These are phyloP conservation scores for Thamnophis elegans DNA, from an alignment of 2,797 vertebrate species.

Conservation along the genomic window DNA sequence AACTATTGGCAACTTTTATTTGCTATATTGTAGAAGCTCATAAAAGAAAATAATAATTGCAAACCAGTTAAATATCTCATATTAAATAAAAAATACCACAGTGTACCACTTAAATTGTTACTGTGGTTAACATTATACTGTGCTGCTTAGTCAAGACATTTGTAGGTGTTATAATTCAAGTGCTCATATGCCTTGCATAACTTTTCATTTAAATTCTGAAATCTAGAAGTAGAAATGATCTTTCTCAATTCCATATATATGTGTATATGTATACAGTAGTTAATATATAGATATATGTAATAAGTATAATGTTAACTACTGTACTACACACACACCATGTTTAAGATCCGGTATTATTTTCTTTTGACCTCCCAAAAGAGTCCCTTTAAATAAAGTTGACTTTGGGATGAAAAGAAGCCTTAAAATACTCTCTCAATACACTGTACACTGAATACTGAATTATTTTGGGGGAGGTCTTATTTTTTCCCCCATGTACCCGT, in stretches of 20 bases:
- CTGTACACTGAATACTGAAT: background rate
- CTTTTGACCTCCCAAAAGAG: too few species aligned
- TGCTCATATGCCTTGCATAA: background rate
- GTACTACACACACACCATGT: too few species aligned
- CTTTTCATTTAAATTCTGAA: background rate
- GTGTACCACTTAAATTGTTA: background rate
- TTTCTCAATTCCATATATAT: background rate
- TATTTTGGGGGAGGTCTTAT: too few species aligned
- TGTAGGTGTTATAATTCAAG: background rate
- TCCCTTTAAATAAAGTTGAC: background rate
- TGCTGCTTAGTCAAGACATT: background rate
- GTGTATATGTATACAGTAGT: too few species aligned
- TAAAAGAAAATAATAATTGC: background rate
- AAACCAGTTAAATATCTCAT: background rate
- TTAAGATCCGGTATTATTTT: too few species aligned
- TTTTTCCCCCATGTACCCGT: too few species aligned
- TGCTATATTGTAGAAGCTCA: background rate
- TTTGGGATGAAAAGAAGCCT: background rate
- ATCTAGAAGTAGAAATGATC: background rate
- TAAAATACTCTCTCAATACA: background rate
- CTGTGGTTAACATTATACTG: background rate
- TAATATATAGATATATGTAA: too few species aligned
- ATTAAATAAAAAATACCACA: background rate
- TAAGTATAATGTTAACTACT: too few species aligned
- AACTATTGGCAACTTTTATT: background rate